These are phyloP conservation scores for Andrena marginata DNA, from an alignment of 2,888 invertebrate species.

Conservation along the genomic window DNA sequence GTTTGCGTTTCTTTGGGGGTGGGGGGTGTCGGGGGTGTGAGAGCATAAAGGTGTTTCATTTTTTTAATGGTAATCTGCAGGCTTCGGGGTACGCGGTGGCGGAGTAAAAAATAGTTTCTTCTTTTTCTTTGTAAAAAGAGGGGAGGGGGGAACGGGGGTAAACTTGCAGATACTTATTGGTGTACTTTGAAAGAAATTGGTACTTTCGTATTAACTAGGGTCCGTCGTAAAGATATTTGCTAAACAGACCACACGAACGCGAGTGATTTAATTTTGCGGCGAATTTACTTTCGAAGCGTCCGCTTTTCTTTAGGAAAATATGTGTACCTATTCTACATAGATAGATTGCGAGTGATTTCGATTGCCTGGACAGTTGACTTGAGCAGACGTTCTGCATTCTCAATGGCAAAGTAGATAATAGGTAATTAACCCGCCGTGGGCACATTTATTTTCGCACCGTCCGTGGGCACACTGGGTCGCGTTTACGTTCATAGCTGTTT, in stretches of 20 bases:
- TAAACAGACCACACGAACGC: too few species aligned
- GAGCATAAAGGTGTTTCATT: background rate
- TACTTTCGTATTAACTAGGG: conserved; percentile 38
- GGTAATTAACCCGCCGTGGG: too few species aligned
- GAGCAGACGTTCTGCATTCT: background rate
- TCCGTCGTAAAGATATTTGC: too few species aligned
- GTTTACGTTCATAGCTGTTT: too few species aligned
- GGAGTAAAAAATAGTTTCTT: background rate
- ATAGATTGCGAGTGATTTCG: background rate
- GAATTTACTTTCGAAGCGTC: background rate
- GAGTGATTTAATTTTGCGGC: background rate
- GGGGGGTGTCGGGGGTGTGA: conserved; percentile 8
- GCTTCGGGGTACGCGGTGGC: background rate
- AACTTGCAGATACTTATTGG: background rate
- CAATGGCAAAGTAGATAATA: background rate
- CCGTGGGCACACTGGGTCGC: too few species aligned
- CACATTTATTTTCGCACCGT: too few species aligned
- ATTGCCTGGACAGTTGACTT: background rate
- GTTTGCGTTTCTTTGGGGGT: conserved; percentile 50
- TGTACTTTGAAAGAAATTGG: conserved; percentile 17
- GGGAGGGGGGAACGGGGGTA: background rate
- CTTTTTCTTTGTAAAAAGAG: background rate
- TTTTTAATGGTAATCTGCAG: conserved; percentile 2
- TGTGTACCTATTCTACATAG: background rate
- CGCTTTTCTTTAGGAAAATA: too few species aligned